phyloP scores from a whole-genome alignment of 2,888 invertebrate genomes.

The Tenthredo mesomela region DNA sequence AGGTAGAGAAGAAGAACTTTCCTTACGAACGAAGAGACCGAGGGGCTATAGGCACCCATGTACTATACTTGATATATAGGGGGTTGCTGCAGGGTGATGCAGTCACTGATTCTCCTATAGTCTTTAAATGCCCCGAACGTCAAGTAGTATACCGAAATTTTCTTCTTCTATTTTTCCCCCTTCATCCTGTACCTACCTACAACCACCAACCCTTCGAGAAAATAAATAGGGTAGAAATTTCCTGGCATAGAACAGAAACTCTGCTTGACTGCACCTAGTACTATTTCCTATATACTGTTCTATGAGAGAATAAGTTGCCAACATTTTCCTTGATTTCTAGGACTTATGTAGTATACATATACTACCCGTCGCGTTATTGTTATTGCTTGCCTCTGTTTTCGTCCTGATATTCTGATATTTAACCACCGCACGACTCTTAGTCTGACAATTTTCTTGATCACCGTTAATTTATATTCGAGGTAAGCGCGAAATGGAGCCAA shows the following conservation, averaged over 20 bases:
- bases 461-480: neutral
- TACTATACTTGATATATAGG: slow-evolving; percentile 12
- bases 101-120: neutral
- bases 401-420: neutral
- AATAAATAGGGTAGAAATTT: neutral
- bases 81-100: neutral
- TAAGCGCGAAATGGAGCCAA: neutral
- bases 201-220: neutral
- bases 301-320: neutral
- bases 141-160: slow-evolving; percentile 4
- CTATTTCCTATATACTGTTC: neutral
- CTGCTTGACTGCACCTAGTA: neutral
- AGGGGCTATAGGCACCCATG: neutral
- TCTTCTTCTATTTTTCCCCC: neutral
- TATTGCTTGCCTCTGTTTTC: slow-evolving; percentile 8
- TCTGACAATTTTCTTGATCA: neutral
- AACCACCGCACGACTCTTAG: neutral
- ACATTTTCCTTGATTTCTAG: neutral
- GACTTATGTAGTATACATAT: neutral
- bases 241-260: neutral
- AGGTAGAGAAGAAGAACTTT: neutral
- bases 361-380: slow-evolving; percentile 41
- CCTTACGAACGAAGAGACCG: neutral
- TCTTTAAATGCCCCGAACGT: slow-evolving; percentile 41
- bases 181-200: neutral